Base-by-base conservation (phyloP, 2,888 invertebrate species). In the Pterostichus niger region DNA sequence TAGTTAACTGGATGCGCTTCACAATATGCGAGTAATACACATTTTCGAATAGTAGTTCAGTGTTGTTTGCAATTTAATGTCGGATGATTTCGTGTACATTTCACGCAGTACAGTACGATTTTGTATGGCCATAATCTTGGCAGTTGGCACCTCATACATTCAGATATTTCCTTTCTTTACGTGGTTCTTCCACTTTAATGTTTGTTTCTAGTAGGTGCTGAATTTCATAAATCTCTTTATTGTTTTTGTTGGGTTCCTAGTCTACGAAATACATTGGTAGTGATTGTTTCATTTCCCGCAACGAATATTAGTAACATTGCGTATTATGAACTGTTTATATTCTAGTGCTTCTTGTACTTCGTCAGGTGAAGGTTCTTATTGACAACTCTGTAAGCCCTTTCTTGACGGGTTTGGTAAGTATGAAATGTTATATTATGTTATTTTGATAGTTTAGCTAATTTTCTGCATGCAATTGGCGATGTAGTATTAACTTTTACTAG, bases 81-180 rank as follows among this genome's bases (percentile, higher is more conserved):
- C n/a, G n/a, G n/a, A n/a, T n/a, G n/a, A n/a, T n/a, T n/a, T n/a
- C n/a, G n/a, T n/a, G n/a, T n/a, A 61, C 85, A 86, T 84, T 85
- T 85, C 0, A 85, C 85, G 56, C 85, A 85, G n/a, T 56, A 54
- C 85, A 85, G 77, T 86, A 86, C 7, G 80, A 83, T 81, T 85
- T 85, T 0, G 86, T 86, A 71, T 87, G 86, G 0, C 86, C 86
- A 31, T 85, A 87, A 49, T 71, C 17, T n/a, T n/a, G n/a, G n/a
- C n/a, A n/a, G n/a, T 79, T 86, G 87, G 64, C 86, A 86, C 9
- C 85, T 68, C 9, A 17, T 84, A 54, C 86, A 85, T 54, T 84
- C 83, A 33, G 61, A 33, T 83, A 84, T 71, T 33, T 64, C 75
- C 17, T 82, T 76, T 35, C 15, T 31, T 71, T 54, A 64, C 73